Evolutionary conservation across 2,113 vertebrate species (phyloP).

Genomic region (Myiagra hebetior): DNA sequence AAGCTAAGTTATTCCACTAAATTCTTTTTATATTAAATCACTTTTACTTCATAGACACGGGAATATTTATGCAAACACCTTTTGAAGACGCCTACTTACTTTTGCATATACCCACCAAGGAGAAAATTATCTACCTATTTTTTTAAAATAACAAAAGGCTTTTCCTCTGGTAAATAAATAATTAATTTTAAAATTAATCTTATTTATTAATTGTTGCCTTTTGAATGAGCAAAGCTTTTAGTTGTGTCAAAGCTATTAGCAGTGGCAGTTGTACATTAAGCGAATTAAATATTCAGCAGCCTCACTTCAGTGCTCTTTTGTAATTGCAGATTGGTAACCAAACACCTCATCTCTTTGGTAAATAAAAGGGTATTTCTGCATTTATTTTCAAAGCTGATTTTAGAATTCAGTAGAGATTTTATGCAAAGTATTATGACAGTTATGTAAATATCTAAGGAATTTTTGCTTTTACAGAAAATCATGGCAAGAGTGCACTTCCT

Average conservation of each 20-base stretch:
- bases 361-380: neutral
- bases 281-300: conserved; percentile 38
- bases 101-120: neutral
- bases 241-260: conserved; percentile 32
- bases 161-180: neutral
- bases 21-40: neutral
- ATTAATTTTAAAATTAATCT: conserved; percentile 11
- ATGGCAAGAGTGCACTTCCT: neutral
- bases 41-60: neutral
- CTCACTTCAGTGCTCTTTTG: neutral
- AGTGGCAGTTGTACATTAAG: neutral
- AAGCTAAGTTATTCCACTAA: neutral
- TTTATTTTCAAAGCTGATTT: neutral
- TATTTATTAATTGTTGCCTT: conserved; percentile 45
- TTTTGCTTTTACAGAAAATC: neutral
- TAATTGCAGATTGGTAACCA: neutral
- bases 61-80: neutral
- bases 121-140: neutral
- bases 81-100: neutral
- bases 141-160: neutral
- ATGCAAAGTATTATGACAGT: neutral
- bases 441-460: neutral
- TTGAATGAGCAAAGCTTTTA: conserved; percentile 48
- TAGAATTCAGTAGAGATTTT: neutral
- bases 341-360: neutral